phyloP scores from a whole-genome alignment of 2,113 vertebrate species.

The Thermophis baileyi region DNA sequence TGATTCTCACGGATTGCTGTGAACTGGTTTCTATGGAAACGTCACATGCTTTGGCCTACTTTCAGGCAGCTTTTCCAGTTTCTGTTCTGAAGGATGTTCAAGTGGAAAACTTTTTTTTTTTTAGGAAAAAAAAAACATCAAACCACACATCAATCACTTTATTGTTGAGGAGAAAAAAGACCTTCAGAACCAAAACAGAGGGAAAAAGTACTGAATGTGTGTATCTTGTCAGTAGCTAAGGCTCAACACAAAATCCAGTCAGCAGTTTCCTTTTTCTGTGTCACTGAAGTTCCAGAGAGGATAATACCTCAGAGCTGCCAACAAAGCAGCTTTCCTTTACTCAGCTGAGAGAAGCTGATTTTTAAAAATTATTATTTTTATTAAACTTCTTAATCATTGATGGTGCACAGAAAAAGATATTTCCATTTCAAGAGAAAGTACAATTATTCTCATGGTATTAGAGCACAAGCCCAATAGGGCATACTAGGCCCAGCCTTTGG shows the following conservation, averaged over 20 bases:
- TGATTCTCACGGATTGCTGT: slow-evolving; percentile 81
- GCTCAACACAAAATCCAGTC: slow-evolving; percentile 36
- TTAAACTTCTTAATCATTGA: background rate
- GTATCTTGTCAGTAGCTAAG: slow-evolving; percentile 18
- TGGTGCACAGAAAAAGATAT: background rate
- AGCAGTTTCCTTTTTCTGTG: background rate
- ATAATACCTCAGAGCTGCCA: slow-evolving; percentile 16
- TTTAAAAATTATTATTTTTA: background rate
- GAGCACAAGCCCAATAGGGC: slow-evolving; percentile 32
- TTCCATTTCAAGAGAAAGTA: background rate
- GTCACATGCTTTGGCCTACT: slow-evolving; percentile 85
- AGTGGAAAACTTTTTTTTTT: slow-evolving; percentile 54
- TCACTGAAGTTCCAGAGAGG: slow-evolving; percentile 4
- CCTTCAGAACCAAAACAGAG: background rate
- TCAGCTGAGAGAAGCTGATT: background rate
- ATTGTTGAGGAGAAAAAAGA: background rate
- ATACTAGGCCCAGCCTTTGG: slow-evolving; percentile 39
- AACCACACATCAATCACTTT: slow-evolving; percentile 52
- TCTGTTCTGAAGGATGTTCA: slow-evolving; percentile 75
- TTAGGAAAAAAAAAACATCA: slow-evolving; percentile 32
- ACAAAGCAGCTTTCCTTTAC: slow-evolving; percentile 12
- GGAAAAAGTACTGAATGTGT: background rate
- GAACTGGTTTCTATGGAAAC: slow-evolving; percentile 89
- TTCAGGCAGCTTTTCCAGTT: slow-evolving; percentile 83
- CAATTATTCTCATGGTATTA: background rate